phyloP scores from a whole-genome alignment of 2,113 vertebrate species.

The Naja naja region DNA sequence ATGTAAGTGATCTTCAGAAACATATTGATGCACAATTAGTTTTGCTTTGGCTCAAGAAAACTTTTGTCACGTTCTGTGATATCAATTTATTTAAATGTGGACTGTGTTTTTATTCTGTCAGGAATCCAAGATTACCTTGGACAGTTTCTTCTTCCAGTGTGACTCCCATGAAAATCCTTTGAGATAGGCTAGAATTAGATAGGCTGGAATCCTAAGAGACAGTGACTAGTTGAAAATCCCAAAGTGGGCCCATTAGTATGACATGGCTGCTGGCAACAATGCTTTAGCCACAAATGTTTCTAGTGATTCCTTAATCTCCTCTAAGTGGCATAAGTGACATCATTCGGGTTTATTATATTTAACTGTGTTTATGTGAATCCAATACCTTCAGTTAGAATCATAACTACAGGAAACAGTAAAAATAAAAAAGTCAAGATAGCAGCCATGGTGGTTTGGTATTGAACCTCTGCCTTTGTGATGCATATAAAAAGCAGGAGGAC shows the following conservation, averaged over 20 bases:
- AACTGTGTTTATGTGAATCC: not conserved
- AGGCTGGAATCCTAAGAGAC: not conserved
- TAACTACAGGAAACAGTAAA: not conserved
- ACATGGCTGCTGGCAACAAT: not conserved
- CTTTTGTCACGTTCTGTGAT: not conserved
- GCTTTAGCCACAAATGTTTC: not conserved
- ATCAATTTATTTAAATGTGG: not conserved
- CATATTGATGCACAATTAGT: not conserved
- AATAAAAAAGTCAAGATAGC: not conserved
- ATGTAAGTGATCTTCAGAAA: not conserved
- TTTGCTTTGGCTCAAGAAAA: not conserved
- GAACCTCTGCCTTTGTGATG: not conserved
- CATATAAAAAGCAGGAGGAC: not conserved
- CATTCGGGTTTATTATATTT: not conserved
- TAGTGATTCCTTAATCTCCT: not conserved
- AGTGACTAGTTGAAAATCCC: not conserved
- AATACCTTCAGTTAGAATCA: not conserved
- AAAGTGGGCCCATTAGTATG: not conserved
- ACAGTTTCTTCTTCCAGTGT: not conserved
- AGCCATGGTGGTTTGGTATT: not conserved
- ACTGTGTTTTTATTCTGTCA: not conserved
- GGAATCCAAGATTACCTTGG: not conserved
- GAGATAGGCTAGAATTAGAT: not conserved
- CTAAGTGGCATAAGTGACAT: not conserved
- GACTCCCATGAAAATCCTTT: not conserved